These are phyloP conservation scores for Lophura swinhoii DNA, from an alignment of 2,797 vertebrate species.

Conservation along the genomic window DNA sequence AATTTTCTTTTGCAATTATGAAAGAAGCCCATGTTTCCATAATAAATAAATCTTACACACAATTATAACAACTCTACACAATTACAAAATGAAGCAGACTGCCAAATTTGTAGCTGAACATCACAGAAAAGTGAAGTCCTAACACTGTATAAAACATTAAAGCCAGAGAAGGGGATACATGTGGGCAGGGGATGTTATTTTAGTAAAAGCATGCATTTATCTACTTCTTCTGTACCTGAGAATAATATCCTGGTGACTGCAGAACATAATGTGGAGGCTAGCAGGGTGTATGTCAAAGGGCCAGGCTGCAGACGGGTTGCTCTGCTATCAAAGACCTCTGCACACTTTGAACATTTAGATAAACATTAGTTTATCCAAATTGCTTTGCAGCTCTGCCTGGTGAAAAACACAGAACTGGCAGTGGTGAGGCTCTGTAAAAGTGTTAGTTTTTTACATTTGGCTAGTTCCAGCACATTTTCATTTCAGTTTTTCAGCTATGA, in stretches of 20 bases:
- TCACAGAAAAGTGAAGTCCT: not conserved
- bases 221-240: not conserved
- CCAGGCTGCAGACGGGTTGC: not conserved
- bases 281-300: conserved; percentile 9
- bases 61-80: not conserved
- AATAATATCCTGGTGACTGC: not conserved
- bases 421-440: not conserved
- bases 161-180: not conserved
- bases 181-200: not conserved
- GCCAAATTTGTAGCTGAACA: not conserved
- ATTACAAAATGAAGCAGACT: not conserved
- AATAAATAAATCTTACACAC: not conserved
- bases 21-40: not conserved
- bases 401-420: not conserved
- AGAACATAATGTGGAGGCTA: not conserved
- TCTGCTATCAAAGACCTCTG: conserved; percentile 36
- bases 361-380: conserved; percentile 16
- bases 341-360: conserved; percentile 46
- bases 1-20: not conserved
- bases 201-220: not conserved
- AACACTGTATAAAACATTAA: not conserved
- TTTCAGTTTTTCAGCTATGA: not conserved
- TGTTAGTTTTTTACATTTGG: not conserved
- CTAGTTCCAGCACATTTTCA: not conserved
- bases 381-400: not conserved